Percentiles rank a stretch among this genome's conserved stretches.
These are phyloP conservation scores for Cyclina sinensis DNA, from an alignment of 1,140 invertebrate genomes.

Conservation along the genomic window DNA sequence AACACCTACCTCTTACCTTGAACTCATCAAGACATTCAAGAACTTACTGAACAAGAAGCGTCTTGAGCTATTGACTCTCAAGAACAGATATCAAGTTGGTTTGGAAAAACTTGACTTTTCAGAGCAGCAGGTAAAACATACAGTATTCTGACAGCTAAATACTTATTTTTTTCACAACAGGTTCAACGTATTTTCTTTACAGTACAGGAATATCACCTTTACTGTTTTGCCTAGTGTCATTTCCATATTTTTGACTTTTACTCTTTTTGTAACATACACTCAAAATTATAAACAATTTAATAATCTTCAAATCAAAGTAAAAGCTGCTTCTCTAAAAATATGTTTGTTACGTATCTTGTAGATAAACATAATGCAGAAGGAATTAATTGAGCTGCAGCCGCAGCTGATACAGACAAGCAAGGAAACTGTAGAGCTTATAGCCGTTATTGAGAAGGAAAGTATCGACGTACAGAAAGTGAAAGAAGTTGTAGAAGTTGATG, in stretches of 20 bases:
- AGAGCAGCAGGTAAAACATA: conserved; percentile 88
- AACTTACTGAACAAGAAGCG: conserved; percentile 85
- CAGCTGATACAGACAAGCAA: conserved; percentile 84
- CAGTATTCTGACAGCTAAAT: too few species aligned
- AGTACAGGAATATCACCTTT: too few species aligned
- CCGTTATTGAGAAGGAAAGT: conserved; percentile 85
- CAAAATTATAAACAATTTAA: too few species aligned
- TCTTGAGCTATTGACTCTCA: conserved; percentile 92
- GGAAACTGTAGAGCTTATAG: conserved; percentile 85
- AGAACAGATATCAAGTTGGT: conserved; percentile 89
- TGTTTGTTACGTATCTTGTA: too few species aligned
- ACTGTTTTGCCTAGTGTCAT: too few species aligned
- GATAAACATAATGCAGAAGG: conserved; percentile 86
- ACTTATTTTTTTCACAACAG: too few species aligned
- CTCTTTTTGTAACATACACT: too few species aligned
- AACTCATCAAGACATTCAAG: conserved; percentile 87
- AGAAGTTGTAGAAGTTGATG: conserved; percentile 84
- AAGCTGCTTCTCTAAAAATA: too few species aligned
- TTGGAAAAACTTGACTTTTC: conserved; percentile 86
- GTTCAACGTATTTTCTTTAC: too few species aligned
- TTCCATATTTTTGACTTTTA: too few species aligned
- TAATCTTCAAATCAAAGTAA: too few species aligned
- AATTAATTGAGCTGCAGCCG: conserved; percentile 85
- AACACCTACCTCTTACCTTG: conserved; percentile 86
- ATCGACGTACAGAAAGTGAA: conserved; percentile 85